phyloP scores from a whole-genome alignment of 2,797 vertebrate genomes.

The Falco biarmicus region DNA sequence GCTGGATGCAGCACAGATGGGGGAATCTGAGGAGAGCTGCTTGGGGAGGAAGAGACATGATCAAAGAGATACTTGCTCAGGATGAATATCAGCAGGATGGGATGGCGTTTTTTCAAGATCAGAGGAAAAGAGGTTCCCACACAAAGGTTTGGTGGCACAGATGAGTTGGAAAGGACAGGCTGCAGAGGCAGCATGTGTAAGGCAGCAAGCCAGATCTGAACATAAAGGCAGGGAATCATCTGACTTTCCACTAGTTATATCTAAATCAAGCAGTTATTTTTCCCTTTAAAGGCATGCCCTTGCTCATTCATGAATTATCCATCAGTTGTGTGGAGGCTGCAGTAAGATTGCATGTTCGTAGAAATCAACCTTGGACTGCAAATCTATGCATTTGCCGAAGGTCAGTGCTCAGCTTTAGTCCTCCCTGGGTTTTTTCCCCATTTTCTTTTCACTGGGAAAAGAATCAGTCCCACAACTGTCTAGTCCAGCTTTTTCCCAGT shows the following conservation, averaged over 20 bases:
- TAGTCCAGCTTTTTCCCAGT: constrained; percentile 29
- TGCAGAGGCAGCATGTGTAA: background rate
- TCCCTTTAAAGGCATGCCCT: background rate
- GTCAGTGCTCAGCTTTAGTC: background rate
- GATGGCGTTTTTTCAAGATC: background rate
- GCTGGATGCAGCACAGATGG: background rate
- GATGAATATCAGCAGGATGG: background rate
- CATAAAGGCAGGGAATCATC: background rate
- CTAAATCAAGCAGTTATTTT: background rate
- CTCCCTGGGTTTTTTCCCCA: fast-evolving
- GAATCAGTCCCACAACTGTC: background rate
- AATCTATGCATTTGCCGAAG: background rate
- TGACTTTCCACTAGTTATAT: background rate
- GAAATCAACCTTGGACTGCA: background rate
- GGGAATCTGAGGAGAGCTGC: background rate
- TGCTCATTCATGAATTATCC: background rate
- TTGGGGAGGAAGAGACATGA: background rate
- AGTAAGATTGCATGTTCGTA: background rate
- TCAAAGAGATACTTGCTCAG: background rate
- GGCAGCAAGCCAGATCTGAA: background rate
- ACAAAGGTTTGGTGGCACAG: background rate
- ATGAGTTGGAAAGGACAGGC: background rate
- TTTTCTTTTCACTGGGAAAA: background rate
- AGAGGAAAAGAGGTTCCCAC: background rate
- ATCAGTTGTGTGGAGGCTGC: background rate